These are phyloP conservation scores for Plodia interpunctella DNA, from an alignment of 1,140 invertebrate genomes.

Conservation along the genomic window DNA sequence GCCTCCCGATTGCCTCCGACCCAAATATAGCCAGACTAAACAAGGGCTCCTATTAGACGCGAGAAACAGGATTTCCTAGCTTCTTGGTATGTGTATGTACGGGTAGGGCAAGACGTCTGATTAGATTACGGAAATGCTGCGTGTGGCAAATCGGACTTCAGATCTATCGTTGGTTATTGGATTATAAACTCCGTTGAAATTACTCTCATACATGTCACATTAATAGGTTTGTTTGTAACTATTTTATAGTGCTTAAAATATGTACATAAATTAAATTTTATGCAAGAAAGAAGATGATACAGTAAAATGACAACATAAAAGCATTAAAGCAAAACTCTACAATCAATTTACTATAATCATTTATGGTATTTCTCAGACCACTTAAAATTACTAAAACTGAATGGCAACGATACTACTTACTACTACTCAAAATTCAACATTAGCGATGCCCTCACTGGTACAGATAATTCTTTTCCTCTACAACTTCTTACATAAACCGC, in stretches of 20 bases:
- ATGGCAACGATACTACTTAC: too few relatives aligned
- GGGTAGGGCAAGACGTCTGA: slow-evolving; percentile 1
- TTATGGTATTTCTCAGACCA: not conserved
- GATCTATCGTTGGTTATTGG: slow-evolving; percentile 13
- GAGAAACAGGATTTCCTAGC: slow-evolving; percentile 60
- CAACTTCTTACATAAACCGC: not conserved
- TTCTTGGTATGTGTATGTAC: slow-evolving; percentile 17
- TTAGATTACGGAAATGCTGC: slow-evolving; percentile 4
- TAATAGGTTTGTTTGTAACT: too few relatives aligned
- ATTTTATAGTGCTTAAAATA: too few relatives aligned
- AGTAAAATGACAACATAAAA: too few relatives aligned
- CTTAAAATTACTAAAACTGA: too few relatives aligned
- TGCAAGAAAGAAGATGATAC: too few relatives aligned
- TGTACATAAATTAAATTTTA: too few relatives aligned
- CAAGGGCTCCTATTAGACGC: slow-evolving; percentile 62
- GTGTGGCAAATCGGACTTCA: slow-evolving; percentile 3
- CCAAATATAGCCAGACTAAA: slow-evolving; percentile 66
- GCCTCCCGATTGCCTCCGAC: slow-evolving; percentile 66
- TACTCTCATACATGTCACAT: not conserved
- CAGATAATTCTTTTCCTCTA: too few relatives aligned
- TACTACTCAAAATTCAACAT: too few relatives aligned
- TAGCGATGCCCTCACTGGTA: too few relatives aligned
- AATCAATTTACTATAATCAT: not conserved
- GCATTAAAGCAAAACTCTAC: not conserved
- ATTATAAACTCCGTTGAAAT: not conserved